Conservation (phyloP, 2,113 vertebrate species). For the Chamaetylas fuelleborni region DNA sequence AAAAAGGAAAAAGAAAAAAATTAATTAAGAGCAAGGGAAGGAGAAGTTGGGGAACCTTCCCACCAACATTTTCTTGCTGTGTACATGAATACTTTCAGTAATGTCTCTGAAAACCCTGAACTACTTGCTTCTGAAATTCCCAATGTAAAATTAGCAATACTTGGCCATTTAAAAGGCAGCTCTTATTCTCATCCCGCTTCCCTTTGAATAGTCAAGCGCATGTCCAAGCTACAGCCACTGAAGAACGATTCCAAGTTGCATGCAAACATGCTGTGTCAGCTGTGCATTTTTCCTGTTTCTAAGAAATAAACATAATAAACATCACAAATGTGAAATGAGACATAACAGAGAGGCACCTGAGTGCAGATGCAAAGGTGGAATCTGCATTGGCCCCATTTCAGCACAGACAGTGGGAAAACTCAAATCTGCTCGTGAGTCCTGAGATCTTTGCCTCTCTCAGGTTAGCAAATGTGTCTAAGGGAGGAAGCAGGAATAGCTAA, state of each 20-base stretch:
- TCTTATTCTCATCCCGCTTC: background rate
- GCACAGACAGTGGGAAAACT: constrained; percentile 6
- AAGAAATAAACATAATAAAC: constrained; percentile 51
- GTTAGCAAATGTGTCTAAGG: background rate
- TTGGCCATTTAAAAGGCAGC: background rate
- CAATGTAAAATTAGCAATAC: background rate
- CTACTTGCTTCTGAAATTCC: background rate
- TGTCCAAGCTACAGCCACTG: background rate
- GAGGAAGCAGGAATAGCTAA: background rate
- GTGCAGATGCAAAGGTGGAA: constrained; percentile 28
- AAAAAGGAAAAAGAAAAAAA: background rate
- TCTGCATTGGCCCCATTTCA: constrained; percentile 45
- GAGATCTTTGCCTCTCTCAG: constrained; percentile 12
- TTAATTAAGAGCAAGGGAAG: background rate
- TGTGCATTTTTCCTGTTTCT: constrained; percentile 43
- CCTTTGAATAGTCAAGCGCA: background rate
- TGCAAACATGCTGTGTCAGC: background rate
- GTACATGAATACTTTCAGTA: background rate
- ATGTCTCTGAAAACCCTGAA: background rate
- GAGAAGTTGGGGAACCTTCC: background rate
- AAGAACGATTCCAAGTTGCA: background rate
- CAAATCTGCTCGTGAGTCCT: background rate
- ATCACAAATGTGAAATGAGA: constrained; percentile 57
- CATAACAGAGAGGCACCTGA: constrained; percentile 14
- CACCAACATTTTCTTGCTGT: background rate